Conservation (phyloP, 2,113 vertebrate genomes). For the Embiotoca jacksoni region DNA sequence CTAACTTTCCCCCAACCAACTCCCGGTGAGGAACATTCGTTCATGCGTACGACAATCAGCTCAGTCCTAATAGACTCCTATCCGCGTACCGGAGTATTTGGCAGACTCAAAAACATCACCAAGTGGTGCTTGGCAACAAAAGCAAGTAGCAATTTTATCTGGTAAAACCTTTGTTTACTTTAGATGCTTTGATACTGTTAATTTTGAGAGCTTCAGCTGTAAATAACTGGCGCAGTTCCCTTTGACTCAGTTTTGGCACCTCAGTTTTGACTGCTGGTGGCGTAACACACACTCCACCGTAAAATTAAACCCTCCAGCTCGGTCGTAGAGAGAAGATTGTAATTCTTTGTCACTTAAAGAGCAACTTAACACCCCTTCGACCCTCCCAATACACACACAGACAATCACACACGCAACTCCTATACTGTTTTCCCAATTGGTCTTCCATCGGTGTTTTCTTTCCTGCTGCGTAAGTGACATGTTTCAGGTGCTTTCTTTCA, state of each 20-base stretch:
- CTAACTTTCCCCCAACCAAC: conserved; percentile 11
- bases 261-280: conserved; percentile 1
- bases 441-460: no score
- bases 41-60: conserved; percentile 48
- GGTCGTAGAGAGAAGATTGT: conserved; percentile 1
- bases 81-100: conserved; percentile 20
- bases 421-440: no score
- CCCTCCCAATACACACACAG: no score
- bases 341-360: conserved; percentile 23
- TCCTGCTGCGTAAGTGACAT: no score
- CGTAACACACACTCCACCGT: conserved; percentile 7
- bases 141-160: not conserved
- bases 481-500: no score
- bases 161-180: conserved; percentile 54
- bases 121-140: conserved; percentile 46
- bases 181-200: conserved; percentile 36
- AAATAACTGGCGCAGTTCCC: conserved; percentile 44
- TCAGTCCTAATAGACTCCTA: conserved; percentile 38
- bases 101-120: conserved; percentile 42
- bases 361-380: not conserved
- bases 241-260: conserved; percentile 24
- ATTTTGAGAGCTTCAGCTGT: conserved; percentile 38
- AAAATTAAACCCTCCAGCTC: no score
- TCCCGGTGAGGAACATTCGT: conserved; percentile 30
- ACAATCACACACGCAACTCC: not conserved